Base-by-base conservation (phyloP, 2,888 invertebrate species). In the Ctena decussata region DNA sequence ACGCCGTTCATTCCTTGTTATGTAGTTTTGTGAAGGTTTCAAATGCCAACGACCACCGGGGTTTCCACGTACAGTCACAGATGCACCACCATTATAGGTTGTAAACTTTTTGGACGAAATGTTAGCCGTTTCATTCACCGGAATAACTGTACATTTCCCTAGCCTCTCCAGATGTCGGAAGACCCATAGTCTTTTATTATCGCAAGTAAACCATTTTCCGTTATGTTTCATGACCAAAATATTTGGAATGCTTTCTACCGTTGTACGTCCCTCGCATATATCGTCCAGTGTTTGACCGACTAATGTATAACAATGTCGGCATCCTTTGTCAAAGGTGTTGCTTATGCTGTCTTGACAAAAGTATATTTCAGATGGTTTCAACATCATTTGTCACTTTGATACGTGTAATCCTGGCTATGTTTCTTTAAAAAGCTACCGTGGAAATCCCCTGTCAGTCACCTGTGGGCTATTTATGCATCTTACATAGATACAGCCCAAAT, bases 211-310 rank as follows among this genome's bases (percentile, higher is more conserved):
- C 53, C 53, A 53, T n/a, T n/a, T 53, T 53, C n/a, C 53, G 18
- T n/a, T n/a, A 11, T 21, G 8, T n/a, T 53, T 53, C n/a, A 53
- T n/a, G 21, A 53, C 53, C 5, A 11, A 18, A n/a, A 53, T 53
- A n/a, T 5, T 15, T 15, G 53, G 53, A 53, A 53, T 53, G 21
- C 21, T n/a, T 5, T n/a, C 21, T 18, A 53, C 21, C 5, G 8
- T 53, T 5, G 5, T 15, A 5, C 53, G 74, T 5, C 75, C 75
- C 32, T 82, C 78, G 60, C 78, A 82, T 49, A 82, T 65, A 44
- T 82, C 82, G 32, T 82, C 82, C n/a, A 82, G 53, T 8, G 78
- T 78, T 75, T 78, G 70, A n/a, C 82, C 82, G 8, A 82, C 78
- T 30, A 30, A 18, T 2, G 53, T 69, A 41, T 41, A 15, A 3